Conservation (phyloP, 1,140 invertebrate species). For the Schlechtendalia chinensis region DNA sequence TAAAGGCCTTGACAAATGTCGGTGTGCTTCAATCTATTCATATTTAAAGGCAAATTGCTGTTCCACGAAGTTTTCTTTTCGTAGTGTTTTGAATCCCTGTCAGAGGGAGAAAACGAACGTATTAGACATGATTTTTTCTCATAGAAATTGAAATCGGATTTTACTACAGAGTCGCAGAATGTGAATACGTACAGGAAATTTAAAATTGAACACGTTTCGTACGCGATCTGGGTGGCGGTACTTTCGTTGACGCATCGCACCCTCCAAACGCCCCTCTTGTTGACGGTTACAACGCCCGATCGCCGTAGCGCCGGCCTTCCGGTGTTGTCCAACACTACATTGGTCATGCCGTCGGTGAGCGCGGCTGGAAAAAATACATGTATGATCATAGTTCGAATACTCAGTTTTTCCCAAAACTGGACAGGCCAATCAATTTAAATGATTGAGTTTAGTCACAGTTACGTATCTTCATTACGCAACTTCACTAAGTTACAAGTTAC, state of each 20-base stretch:
- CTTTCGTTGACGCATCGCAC: background rate
- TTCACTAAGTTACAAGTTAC: no score
- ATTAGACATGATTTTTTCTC: no score
- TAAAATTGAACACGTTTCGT: slow-evolving; percentile 1
- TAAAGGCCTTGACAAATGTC: slow-evolving; percentile 15
- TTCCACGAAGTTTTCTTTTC: slow-evolving; percentile 4
- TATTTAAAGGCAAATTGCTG: background rate
- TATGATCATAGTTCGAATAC: no score
- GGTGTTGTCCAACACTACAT: background rate
- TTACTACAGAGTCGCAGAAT: no score
- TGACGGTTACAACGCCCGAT: slow-evolving; percentile 13
- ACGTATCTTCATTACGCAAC: no score
- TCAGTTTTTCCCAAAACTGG: no score
- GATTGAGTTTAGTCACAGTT: no score
- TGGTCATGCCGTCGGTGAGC: background rate
- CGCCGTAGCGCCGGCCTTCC: background rate
- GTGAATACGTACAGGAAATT: background rate
- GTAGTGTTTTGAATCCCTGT: background rate
- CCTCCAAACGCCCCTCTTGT: slow-evolving; percentile 20
- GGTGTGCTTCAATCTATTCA: background rate
- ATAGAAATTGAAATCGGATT: background rate
- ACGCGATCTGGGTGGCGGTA: background rate
- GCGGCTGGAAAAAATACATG: background rate
- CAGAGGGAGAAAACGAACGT: background rate
- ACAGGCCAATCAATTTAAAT: no score